Percentiles rank a stretch among this genome's conserved stretches.
phyloP scores from a whole-genome alignment of 35 echinoderm and acorn worm genomes.

The Chiridota heheva region DNA sequence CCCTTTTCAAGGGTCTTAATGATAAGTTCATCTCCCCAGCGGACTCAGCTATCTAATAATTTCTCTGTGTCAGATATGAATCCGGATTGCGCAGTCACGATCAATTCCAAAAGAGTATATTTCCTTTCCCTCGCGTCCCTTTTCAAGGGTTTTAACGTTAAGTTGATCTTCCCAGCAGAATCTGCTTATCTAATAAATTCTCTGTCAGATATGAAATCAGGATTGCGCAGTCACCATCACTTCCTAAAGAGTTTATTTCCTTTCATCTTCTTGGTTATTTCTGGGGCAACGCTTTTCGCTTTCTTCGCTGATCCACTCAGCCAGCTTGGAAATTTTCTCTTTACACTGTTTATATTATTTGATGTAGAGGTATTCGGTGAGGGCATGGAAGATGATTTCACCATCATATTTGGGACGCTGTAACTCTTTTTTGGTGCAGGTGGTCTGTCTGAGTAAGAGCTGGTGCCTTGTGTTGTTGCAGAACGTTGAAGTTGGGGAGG shows the following conservation, averaged over 20 bases:
- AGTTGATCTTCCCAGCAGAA: no score
- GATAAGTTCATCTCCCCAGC: no score
- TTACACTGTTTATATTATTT: no score
- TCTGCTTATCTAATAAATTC: no score
- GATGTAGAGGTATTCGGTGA: slow-evolving; percentile 7
- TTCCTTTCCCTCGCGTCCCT: no score
- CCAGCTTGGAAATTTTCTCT: slow-evolving; percentile 50
- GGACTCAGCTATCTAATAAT: no score
- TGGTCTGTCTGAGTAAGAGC: background rate
- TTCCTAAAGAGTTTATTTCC: slow-evolving; percentile 50
- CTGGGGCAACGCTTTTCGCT: slow-evolving; percentile 2
- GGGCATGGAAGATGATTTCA: background rate
- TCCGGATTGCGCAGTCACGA: no score
- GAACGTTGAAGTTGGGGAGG: background rate
- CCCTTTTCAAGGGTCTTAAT: no score
- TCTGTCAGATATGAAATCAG: no score
- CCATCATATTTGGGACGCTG: slow-evolving; percentile 7
- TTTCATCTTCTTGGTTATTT: slow-evolving; percentile 21
- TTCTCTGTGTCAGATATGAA: no score
- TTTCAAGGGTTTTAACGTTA: no score
- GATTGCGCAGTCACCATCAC: slow-evolving; percentile 12
- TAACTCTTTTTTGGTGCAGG: background rate
- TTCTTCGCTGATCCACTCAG: slow-evolving; percentile 38
- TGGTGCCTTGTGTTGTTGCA: background rate
- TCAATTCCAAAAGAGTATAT: no score